These are phyloP conservation scores for Cryptosula pallasiana DNA, from an alignment of 2,888 invertebrate species.

Conservation along the genomic window DNA sequence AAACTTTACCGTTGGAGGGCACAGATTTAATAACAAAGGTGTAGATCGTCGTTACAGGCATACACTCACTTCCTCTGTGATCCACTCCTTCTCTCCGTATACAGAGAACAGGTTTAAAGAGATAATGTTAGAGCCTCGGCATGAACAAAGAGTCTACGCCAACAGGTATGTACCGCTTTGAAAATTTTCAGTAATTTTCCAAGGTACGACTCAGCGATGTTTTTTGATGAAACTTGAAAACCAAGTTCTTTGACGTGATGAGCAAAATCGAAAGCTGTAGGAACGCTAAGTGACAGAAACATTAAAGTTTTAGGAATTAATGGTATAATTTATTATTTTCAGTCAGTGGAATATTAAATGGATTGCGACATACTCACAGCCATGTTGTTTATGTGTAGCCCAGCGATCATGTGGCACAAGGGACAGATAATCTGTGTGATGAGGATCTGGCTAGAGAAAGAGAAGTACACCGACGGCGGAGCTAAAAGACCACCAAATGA, in stretches of 20 bases:
- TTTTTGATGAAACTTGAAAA: too few relatives aligned
- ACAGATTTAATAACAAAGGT: background rate
- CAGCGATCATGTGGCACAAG: slow-evolving; percentile 33
- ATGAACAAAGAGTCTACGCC: slow-evolving; percentile 32
- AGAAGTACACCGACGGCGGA: slow-evolving; percentile 29
- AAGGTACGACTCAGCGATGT: too few relatives aligned
- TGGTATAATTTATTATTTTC: too few relatives aligned
- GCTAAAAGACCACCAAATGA: slow-evolving; percentile 28
- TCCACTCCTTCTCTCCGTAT: slow-evolving; percentile 35
- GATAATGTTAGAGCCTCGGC: slow-evolving; percentile 30
- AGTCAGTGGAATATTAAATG: too few relatives aligned
- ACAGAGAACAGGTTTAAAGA: slow-evolving; percentile 28
- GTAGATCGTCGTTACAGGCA: background rate
- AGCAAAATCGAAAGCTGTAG: too few relatives aligned
- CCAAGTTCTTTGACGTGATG: too few relatives aligned
- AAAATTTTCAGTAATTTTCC: too few relatives aligned
- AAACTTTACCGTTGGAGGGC: background rate
- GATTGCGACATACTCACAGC: too few relatives aligned
- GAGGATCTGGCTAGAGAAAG: slow-evolving; percentile 34
- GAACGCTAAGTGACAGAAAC: too few relatives aligned
- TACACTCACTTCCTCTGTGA: slow-evolving; percentile 8
- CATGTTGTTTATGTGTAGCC: too few relatives aligned
- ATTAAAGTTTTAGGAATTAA: too few relatives aligned
- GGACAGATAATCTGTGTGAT: slow-evolving; percentile 32
- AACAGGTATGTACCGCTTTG: slow-evolving; percentile 30